phyloP scores from a whole-genome alignment of 2,888 invertebrate genomes.

The Platycnemis pennipes region DNA sequence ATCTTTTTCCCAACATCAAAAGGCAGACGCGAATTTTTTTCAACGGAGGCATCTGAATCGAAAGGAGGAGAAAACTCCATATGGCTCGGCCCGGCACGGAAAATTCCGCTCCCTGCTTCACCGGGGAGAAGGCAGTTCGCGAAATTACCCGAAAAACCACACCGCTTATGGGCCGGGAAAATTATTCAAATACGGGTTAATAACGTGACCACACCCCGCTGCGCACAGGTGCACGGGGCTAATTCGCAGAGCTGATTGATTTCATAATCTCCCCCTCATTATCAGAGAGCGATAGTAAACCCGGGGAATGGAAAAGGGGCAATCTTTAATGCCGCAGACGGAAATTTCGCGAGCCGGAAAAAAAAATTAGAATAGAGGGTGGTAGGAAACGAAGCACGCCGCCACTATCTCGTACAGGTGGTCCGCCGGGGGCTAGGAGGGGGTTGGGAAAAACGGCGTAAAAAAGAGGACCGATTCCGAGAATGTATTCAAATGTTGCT shows the following conservation, averaged over 20 bases:
- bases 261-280: not conserved
- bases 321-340: not conserved
- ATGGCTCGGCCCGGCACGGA: not conserved
- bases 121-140: not conserved
- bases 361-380: not conserved
- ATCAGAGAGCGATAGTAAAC: not conserved
- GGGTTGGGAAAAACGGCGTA: not conserved
- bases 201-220: not conserved
- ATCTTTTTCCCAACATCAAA: not conserved
- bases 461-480: not conserved
- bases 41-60: not conserved
- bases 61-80: not conserved
- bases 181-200: constrained; percentile 15
- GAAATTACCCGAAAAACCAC: not conserved
- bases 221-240: not conserved
- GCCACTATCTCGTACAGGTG: not conserved
- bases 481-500: constrained; percentile 12
- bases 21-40: not conserved
- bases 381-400: not conserved
- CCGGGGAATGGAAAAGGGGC: not conserved
- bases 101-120: not conserved
- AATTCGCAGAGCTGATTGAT: not conserved
- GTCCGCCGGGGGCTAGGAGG: not conserved
- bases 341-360: not conserved
- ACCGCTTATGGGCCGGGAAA: not conserved